A percentile compares a stretch with the other conserved stretches of the same genome.
Conservation (phyloP, 2,113 vertebrate genomes). For the Cryptomyrus ogoouensis region DNA sequence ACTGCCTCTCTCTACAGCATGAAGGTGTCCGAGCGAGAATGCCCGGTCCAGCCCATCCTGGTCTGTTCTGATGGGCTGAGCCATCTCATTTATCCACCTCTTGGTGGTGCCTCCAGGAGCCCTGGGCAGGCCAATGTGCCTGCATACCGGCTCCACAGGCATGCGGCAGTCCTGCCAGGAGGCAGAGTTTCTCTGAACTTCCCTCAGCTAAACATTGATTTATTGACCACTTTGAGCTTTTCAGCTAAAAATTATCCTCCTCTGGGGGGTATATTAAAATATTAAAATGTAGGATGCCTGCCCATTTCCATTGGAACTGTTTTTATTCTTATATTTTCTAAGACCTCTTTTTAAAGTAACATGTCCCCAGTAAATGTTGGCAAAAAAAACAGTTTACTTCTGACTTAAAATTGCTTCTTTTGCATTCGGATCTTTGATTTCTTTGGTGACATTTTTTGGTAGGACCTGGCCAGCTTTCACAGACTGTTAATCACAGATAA, state of each 20-base stretch:
- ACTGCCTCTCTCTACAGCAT: neutral
- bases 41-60: neutral
- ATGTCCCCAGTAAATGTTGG: neutral
- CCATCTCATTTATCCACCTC: neutral
- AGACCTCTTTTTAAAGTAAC: neutral
- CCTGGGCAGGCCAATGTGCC: neutral
- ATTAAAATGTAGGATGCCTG: neutral
- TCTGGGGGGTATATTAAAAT: neutral
- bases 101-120: conserved; percentile 9
- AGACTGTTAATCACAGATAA: neutral
- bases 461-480: neutral
- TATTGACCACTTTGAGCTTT: neutral
- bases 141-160: neutral
- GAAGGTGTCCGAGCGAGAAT: neutral
- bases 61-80: neutral
- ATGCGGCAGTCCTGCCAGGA: neutral
- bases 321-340: neutral
- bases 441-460: neutral
- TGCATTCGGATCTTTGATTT: neutral
- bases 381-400: neutral
- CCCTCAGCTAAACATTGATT: neutral
- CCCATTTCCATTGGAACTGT: neutral
- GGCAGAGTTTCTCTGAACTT: neutral
- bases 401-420: neutral
- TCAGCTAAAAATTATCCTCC: neutral